A percentile compares a stretch with the other conserved stretches of the same genome.
Conservation (phyloP, 2,888 invertebrate genomes). For the Leucozona laternaria region DNA sequence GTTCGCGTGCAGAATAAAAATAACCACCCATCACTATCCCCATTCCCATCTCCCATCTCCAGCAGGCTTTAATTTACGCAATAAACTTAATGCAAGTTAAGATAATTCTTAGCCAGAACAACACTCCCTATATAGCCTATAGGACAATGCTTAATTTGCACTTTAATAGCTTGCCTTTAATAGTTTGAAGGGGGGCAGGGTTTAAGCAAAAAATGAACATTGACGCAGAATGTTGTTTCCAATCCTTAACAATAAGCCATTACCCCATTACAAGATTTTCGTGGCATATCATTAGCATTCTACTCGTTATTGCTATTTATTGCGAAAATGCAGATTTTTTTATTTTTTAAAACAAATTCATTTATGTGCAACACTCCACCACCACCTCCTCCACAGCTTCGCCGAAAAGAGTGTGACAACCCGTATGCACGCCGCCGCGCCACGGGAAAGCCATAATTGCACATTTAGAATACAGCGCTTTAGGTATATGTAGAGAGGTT, state of each 20-base stretch:
- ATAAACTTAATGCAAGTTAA: constrained; percentile 52
- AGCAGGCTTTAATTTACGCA: constrained; percentile 36
- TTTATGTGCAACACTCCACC: constrained; percentile 34
- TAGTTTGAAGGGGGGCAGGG: background rate
- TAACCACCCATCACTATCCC: constrained; percentile 33
- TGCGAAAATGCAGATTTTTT: constrained; percentile 63
- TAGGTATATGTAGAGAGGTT: constrained; percentile 11
- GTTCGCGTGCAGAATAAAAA: constrained; percentile 42
- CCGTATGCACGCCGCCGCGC: constrained; percentile 47
- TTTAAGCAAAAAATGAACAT: constrained; percentile 7
- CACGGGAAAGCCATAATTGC: constrained; percentile 66
- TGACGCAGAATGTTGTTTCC: constrained; percentile 37
- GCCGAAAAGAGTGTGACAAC: constrained; percentile 62
- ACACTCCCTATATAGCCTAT: no score
- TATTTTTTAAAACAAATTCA: constrained; percentile 50
- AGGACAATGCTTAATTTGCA: constrained; percentile 56
- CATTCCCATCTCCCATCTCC: constrained; percentile 14
- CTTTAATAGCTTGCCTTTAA: constrained; percentile 28
- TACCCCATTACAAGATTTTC: constrained; percentile 69
- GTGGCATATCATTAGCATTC: constrained; percentile 76
- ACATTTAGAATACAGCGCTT: constrained; percentile 35
- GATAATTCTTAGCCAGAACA: constrained; percentile 60
- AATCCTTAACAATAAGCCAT: constrained; percentile 67
- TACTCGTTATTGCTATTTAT: constrained; percentile 62
- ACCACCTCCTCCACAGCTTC: constrained; percentile 4